A percentile compares a stretch with the other conserved stretches of the same genome.
These are phyloP conservation scores for Echiichthys vipera DNA, from an alignment of 2,797 vertebrate species.

Conservation along the genomic window DNA sequence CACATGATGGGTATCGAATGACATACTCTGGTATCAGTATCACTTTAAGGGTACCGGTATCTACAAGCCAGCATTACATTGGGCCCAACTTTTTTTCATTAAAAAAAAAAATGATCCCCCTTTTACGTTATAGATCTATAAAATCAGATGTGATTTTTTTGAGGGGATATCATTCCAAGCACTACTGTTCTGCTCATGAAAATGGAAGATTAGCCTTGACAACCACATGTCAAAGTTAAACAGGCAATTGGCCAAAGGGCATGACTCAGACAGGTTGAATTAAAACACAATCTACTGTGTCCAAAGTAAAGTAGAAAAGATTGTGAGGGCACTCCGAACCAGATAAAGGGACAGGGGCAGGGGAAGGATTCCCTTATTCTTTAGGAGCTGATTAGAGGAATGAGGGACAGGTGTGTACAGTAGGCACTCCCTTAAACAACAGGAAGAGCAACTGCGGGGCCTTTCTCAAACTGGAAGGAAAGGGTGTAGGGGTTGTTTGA, in stretches of 20 bases:
- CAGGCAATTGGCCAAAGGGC: background rate
- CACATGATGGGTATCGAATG: no score
- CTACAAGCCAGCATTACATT: no score
- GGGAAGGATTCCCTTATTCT: no score
- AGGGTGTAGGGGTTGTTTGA: no score
- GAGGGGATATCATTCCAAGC: background rate
- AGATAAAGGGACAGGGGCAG: no score
- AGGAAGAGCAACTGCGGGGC: no score
- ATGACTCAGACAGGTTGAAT: background rate
- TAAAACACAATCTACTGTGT: background rate
- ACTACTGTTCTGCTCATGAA: background rate
- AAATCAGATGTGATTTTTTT: background rate
- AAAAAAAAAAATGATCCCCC: background rate
- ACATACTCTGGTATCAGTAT: no score
- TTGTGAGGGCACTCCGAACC: no score
- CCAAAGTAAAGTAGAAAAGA: background rate
- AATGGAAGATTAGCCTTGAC: background rate
- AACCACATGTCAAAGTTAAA: background rate
- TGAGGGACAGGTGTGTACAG: conserved; percentile 17
- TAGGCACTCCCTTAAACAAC: no score
- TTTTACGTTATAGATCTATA: background rate
- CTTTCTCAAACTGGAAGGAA: no score
- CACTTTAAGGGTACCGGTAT: no score
- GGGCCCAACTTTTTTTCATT: background rate
- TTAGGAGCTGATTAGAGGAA: conserved; percentile 1